A percentile compares a stretch with the other conserved stretches of the same genome.
These are phyloP conservation scores for Geothlypis trichas DNA, from an alignment of 2,113 vertebrate species.

Conservation along the genomic window DNA sequence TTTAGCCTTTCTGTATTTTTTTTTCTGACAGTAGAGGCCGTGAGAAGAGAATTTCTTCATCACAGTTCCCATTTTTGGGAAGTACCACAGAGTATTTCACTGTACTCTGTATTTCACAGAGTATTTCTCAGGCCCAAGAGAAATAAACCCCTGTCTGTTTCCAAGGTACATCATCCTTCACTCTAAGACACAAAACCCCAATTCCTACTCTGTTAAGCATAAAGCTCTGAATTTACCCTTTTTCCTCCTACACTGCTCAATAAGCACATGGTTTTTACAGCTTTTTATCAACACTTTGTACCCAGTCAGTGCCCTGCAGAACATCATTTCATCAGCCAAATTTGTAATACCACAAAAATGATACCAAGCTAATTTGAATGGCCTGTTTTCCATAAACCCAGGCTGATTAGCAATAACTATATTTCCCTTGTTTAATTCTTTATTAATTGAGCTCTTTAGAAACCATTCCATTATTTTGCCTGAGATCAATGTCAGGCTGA, in stretches of 20 bases:
- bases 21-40: neutral
- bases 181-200: neutral
- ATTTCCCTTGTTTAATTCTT: constrained; percentile 52
- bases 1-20: neutral
- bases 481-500: constrained; percentile 43
- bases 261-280: neutral
- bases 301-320: neutral
- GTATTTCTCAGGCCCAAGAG: neutral
- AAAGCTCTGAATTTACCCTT: neutral
- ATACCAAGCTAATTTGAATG: constrained; percentile 44
- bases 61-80: neutral
- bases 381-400: constrained; percentile 52
- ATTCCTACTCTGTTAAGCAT: neutral
- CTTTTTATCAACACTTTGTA: neutral
- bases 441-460: constrained; percentile 58
- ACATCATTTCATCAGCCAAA: constrained; percentile 8
- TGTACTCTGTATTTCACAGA: rapidly evolving
- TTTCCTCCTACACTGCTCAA: neutral
- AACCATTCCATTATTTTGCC: constrained; percentile 55
- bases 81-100: neutral
- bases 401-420: constrained; percentile 39
- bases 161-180: rapidly evolving
- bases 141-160: neutral
- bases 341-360: neutral
- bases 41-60: neutral